Base-by-base conservation (phyloP, 2,888 invertebrate species). In the Allolobophora icterica region DNA sequence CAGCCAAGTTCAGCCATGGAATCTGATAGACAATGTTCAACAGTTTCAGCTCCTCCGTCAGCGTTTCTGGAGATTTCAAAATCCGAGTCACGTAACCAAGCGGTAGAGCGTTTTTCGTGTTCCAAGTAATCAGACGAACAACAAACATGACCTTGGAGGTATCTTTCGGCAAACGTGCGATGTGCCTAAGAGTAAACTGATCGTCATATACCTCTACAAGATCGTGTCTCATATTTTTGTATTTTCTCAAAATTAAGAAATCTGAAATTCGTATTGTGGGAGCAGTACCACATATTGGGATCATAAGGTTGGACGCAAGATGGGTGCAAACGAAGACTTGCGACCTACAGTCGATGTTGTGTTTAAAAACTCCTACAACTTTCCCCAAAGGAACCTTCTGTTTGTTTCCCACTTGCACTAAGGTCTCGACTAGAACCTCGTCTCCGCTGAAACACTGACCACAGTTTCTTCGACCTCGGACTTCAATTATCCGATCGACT, bases 11-110 rank as follows among this genome's bases (percentile, higher is more conserved):
- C 11, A 71, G 30, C 87, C 87, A 87, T 5, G 87, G 35, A 21
- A 34, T 87, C 90, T 93, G 92, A 92, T 94, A 92, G 89, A 94
- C 94, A 19, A 94, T 92, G 89, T 94, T 93, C 42, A 95, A 91
- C 30, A 94, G 92, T 21, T 93, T 89, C 91, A 93, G 92, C n/a
- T 93, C 93, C 40, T 92, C 92, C 13, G 92, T 92, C 2, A 94
- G 34, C 17, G 92, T 93, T n/a, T 90, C 90, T 13, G 93, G 94
- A 1, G 93, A 92, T 52, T 92, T 93, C 2, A 94, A 90, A 4
- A 94, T 93, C 5, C 94, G 94, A 42, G 94, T 93, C 13, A 94
- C 94, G 40, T 94, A 92, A 84, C 94, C 94, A 8, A 94, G 91
- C 0, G 94, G 94, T 17, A 93, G 92, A 24, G 92, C 92, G 84